Percentiles rank a stretch among this genome's conserved stretches.
phyloP scores from a whole-genome alignment of 1,140 invertebrate genomes.

The Dinoponera quadriceps region DNA sequence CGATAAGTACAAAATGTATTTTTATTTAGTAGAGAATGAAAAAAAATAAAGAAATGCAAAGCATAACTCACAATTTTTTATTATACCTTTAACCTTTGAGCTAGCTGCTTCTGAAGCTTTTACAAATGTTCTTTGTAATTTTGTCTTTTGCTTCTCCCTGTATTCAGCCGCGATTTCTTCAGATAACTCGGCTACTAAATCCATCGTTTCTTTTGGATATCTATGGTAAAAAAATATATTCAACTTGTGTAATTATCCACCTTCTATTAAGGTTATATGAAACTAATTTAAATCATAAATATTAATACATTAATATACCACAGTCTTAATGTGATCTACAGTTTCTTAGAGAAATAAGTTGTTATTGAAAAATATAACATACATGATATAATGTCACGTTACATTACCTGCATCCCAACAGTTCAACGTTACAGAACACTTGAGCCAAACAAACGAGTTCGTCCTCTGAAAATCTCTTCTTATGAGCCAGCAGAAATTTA shows the following conservation, averaged over 20 bases:
- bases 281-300: too few relatives aligned
- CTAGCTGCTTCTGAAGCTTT: conserved; percentile 92
- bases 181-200: conserved; percentile 90
- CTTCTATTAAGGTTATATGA: not conserved
- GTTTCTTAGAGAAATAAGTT: not conserved
- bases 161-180: conserved; percentile 90
- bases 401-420: conserved; percentile 92
- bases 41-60: conserved; percentile 22
- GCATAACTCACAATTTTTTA: conserved; percentile 83
- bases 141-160: conserved; percentile 88
- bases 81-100: conserved; percentile 89
- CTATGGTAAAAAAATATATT: conserved; percentile 79
- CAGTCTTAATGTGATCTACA: too few relatives aligned
- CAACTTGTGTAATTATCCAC: not conserved
- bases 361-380: not conserved
- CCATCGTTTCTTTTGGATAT: conserved; percentile 93
- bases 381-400: not conserved
- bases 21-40: not conserved
- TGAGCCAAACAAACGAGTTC: conserved; percentile 92
- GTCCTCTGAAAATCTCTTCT: conserved; percentile 90
- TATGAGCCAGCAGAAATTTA: conserved; percentile 91
- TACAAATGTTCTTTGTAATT: conserved; percentile 91
- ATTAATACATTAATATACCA: too few relatives aligned
- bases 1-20: not conserved
- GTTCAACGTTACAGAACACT: conserved; percentile 93